Conservation (phyloP, 2,888 invertebrate species). For the Mythimna impura region DNA sequence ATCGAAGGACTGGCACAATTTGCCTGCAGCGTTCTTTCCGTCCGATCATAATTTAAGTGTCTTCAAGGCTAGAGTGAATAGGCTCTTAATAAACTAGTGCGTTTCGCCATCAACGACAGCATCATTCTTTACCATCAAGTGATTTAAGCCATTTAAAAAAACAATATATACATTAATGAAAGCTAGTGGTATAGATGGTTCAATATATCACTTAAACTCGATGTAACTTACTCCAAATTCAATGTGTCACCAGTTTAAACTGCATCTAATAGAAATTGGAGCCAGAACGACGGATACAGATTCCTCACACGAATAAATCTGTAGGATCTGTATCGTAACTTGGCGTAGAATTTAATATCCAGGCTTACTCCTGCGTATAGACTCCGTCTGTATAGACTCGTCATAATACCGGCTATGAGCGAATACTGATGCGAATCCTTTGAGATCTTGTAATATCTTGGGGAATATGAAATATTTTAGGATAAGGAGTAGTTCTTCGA, state of each 20-base stretch:
- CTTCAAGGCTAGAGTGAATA: too few relatives aligned
- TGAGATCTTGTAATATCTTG: slow-evolving; percentile 20
- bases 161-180: too few relatives aligned
- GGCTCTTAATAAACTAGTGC: too few relatives aligned
- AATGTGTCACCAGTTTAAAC: slow-evolving; percentile 21
- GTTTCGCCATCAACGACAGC: too few relatives aligned
- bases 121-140: too few relatives aligned
- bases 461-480: slow-evolving; percentile 38
- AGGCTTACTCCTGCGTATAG: slow-evolving; percentile 33
- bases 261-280: slow-evolving; percentile 24
- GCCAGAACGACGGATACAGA: slow-evolving; percentile 21
- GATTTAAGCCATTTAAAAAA: too few relatives aligned
- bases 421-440: slow-evolving; percentile 20
- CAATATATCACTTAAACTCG: neutral
- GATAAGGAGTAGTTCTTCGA: slow-evolving; percentile 8
- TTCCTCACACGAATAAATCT: slow-evolving; percentile 53
- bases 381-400: slow-evolving; percentile 30
- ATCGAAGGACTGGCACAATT: too few relatives aligned
- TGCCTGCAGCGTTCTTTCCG: too few relatives aligned
- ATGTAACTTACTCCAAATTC: slow-evolving; percentile 4
- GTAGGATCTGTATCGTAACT: slow-evolving; percentile 45
- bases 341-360: slow-evolving; percentile 53
- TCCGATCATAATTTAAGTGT: too few relatives aligned
- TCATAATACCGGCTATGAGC: slow-evolving; percentile 35
- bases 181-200: neutral